These are phyloP conservation scores for Branchinecta sandiegonensis DNA, from an alignment of 2,888 invertebrate species.

Conservation along the genomic window DNA sequence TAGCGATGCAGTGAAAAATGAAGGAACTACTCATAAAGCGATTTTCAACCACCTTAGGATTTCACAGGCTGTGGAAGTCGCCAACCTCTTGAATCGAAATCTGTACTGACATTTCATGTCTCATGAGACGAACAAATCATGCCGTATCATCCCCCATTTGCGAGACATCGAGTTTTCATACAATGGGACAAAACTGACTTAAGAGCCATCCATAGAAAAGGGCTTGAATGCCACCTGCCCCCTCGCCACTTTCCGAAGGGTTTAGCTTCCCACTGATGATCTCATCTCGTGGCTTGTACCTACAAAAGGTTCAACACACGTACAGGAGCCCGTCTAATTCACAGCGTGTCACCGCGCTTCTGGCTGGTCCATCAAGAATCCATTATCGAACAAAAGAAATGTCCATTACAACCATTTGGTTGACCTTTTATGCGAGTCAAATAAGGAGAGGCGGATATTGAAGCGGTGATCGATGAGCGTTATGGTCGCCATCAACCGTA, in stretches of 20 bases:
- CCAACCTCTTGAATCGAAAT: too few relatives aligned
- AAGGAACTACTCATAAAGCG: too few relatives aligned
- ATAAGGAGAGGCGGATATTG: too few relatives aligned
- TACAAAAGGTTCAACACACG: conserved; percentile 9
- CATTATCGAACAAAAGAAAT: conserved; percentile 3
- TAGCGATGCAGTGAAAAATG: too few relatives aligned
- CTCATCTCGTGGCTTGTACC: background rate
- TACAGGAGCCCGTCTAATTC: conserved; percentile 6
- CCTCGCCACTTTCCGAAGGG: background rate
- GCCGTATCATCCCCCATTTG: too few relatives aligned
- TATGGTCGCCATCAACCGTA: too few relatives aligned
- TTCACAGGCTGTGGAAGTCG: too few relatives aligned
- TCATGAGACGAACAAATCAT: too few relatives aligned
- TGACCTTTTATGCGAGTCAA: background rate
- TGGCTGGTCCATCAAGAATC: conserved; percentile 5
- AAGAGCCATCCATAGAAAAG: background rate
- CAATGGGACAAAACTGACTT: conserved; percentile 1
- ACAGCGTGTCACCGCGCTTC: background rate
- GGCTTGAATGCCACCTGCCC: conserved; percentile 10
- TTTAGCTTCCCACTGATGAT: background rate
- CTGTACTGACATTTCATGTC: too few relatives aligned
- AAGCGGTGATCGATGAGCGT: too few relatives aligned
- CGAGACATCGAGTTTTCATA: background rate
- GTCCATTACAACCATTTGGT: background rate
- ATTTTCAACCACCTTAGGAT: too few relatives aligned